Evolutionary conservation across 2,113 vertebrate genomes (phyloP), one percentile per base, ranked within the genome.

Genomic region (Sorex araneus): DNA sequence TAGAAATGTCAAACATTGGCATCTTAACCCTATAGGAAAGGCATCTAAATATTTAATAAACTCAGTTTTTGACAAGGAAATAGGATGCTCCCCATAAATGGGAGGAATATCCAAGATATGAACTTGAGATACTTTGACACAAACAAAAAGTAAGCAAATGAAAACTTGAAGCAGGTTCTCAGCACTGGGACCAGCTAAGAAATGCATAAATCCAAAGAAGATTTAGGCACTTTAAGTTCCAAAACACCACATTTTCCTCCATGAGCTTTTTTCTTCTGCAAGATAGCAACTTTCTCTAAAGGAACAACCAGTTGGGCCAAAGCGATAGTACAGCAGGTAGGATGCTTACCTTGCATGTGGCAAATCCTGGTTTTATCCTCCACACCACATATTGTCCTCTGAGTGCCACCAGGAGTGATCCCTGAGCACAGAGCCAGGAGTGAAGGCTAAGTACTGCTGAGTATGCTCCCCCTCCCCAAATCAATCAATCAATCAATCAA

Each of bases 1-100:
- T 66, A 64, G 25, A 71, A 91, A 92, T 71, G 21, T 28, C 28
- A 95, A 84, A 88, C 43, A 84, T 36, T 71, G 25, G 84, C 16
- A 32, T 76, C 85, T 16, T 3, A 6, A 66, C 75, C 23, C 66
- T 88, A 40, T 40, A 71, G 87, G 30, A 94, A 77, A 90, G 81
- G 73, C 18, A 88, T 18, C 66, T n/a, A 36, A 57, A 15, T 86
- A 71, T 67, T 81, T 89, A 86, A 80, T 34, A 94, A 84, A 6
- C 23, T 84, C 83, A n/a, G 28, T 76, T 71, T 80, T 81, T 50
- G 79, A 76, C 2, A 80, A n/a, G 5, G 34, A 47, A 2, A 12
- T 84, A 21, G 15, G 60, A 32, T 69, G 69, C 50, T 54, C 50
- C 50, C 16, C 16, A 13, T 54, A 54, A 54, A 54, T 54, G 50